Percentiles rank a stretch among this genome's conserved stretches.
These are phyloP conservation scores for Polypterus senegalus DNA, from an alignment of 2,113 vertebrate genomes.

Conservation along the genomic window DNA sequence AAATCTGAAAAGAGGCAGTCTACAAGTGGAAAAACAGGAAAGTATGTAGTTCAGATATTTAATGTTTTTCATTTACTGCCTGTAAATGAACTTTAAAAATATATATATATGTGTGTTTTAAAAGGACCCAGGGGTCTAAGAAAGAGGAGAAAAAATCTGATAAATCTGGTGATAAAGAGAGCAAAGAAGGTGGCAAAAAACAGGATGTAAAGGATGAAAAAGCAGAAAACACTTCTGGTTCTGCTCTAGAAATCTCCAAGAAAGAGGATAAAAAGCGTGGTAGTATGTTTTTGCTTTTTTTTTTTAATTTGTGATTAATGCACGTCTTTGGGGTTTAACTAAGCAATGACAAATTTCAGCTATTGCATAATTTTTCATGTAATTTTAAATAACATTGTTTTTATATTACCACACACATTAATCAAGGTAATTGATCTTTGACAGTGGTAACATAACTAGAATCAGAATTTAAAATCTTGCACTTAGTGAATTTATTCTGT, in stretches of 20 bases:
- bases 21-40: constrained; percentile 51
- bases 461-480: too few relatives aligned
- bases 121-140: constrained; percentile 64
- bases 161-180: constrained; percentile 77
- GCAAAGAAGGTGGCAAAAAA: constrained; percentile 72
- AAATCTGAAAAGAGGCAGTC: constrained; percentile 72
- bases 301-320: too few relatives aligned
- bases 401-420: too few relatives aligned
- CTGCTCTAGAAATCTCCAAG: constrained; percentile 55
- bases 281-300: constrained; percentile 47
- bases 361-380: too few relatives aligned
- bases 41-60: constrained; percentile 41
- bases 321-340: too few relatives aligned
- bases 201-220: constrained; percentile 67
- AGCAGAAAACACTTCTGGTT: constrained; percentile 55
- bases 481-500: too few relatives aligned
- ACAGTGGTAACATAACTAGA: too few relatives aligned
- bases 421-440: too few relatives aligned
- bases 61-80: too few relatives aligned
- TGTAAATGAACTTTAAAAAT: too few relatives aligned
- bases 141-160: constrained; percentile 92
- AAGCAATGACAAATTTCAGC: too few relatives aligned
- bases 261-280: constrained; percentile 84
- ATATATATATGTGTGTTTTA: not conserved
- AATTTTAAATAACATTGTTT: too few relatives aligned